These are phyloP conservation scores for Vulpes vulpes DNA, from an alignment of 2,113 vertebrate species.

Conservation along the genomic window DNA sequence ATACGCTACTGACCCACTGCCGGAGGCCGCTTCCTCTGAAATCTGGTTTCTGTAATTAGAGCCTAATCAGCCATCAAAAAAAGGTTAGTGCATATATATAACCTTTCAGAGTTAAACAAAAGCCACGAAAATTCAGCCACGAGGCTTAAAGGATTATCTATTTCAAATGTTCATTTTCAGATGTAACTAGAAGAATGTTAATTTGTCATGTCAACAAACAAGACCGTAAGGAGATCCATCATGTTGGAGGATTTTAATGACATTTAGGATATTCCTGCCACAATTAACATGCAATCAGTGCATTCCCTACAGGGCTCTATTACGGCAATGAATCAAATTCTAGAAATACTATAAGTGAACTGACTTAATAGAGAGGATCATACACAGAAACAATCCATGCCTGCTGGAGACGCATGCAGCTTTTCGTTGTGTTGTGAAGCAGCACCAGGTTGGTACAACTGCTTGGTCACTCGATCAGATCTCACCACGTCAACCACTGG, in stretches of 20 bases:
- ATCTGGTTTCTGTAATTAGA: conserved; percentile 80
- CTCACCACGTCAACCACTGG: conserved; percentile 73
- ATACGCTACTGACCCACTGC: conserved; percentile 70
- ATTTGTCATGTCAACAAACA: conserved; percentile 79
- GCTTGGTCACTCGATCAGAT: conserved; percentile 73
- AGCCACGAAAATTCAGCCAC: conserved; percentile 81
- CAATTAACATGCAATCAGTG: conserved; percentile 86
- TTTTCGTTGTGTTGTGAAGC: conserved; percentile 78
- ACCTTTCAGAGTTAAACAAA: conserved; percentile 84
- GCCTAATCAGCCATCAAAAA: conserved; percentile 83
- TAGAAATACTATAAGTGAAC: conserved; percentile 85
- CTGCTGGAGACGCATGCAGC: conserved; percentile 87
- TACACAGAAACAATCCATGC: conserved; percentile 86
- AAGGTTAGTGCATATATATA: conserved; percentile 85
- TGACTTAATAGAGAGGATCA: conserved; percentile 84
- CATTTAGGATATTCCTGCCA: conserved; percentile 83
- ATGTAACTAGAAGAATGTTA: conserved; percentile 79
- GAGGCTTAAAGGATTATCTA: conserved; percentile 78
- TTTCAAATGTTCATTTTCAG: conserved; percentile 79
- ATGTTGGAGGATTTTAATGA: conserved; percentile 76
- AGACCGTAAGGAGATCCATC: conserved; percentile 82
- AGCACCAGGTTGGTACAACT: conserved; percentile 80
- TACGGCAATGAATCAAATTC: conserved; percentile 83
- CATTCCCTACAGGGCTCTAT: conserved; percentile 86
- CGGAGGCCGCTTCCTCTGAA: conserved; percentile 79